phyloP scores from a whole-genome alignment of 1,140 invertebrate genomes.

The Drosophila orena region DNA sequence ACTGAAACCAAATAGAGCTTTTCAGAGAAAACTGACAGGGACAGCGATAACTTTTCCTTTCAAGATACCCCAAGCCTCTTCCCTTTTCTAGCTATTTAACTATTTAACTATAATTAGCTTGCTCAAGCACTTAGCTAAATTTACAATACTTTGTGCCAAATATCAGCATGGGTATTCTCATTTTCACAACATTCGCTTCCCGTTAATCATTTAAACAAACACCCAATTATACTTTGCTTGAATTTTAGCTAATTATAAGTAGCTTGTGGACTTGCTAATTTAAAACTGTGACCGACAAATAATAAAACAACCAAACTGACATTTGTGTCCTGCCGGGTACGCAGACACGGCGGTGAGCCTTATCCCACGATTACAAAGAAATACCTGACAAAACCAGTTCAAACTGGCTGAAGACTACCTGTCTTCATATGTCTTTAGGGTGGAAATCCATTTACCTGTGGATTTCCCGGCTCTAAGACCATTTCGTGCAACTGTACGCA shows the following conservation, averaged over 20 bases:
- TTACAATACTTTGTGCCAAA: background rate
- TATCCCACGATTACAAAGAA: background rate
- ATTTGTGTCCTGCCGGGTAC: background rate
- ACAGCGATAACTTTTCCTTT: constrained; percentile 34
- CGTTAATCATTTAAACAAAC: constrained; percentile 48
- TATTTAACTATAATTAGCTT: constrained; percentile 16
- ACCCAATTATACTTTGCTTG: constrained; percentile 26
- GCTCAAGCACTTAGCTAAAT: constrained; percentile 14
- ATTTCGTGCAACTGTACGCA: constrained; percentile 30
- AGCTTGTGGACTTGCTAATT: constrained; percentile 39
- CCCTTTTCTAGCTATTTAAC: background rate
- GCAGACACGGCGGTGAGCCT: background rate
- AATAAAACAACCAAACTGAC: constrained; percentile 25
- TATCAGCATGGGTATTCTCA: constrained; percentile 1
- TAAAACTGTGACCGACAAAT: constrained; percentile 22
- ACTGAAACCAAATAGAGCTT: constrained; percentile 29
- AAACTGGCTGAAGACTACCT: constrained; percentile 24
- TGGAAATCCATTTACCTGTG: constrained; percentile 14
- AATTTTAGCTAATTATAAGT: constrained; percentile 49
- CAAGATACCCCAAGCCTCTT: constrained; percentile 17
- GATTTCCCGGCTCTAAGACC: too few relatives aligned
- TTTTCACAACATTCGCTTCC: constrained; percentile 27
- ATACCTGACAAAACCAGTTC: constrained; percentile 29
- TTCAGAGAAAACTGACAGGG: constrained; percentile 2
- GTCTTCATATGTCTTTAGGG: too few relatives aligned